Percentiles rank a stretch among this genome's conserved stretches.
phyloP scores from a whole-genome alignment of 2,113 vertebrate genomes.

The Mormoops blainvillei region DNA sequence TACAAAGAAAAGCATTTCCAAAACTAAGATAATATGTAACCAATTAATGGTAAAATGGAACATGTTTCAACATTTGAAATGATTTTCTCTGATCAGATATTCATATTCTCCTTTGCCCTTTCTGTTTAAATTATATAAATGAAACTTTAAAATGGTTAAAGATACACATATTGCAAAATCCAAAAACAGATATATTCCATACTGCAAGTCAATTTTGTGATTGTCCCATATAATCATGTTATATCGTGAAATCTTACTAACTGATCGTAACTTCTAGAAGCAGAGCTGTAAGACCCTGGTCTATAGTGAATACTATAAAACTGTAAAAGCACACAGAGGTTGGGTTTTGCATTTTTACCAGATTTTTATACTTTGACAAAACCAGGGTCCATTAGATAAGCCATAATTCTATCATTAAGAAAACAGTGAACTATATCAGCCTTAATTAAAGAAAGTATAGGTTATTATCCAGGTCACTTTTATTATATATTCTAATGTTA shows the following conservation, averaged over 20 bases:
- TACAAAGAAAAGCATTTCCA: constrained; percentile 44
- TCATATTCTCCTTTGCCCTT: background rate
- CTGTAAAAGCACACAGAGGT: background rate
- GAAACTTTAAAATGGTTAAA: background rate
- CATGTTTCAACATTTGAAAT: constrained; percentile 41
- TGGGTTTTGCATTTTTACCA: background rate
- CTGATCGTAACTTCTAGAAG: background rate
- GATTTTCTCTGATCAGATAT: background rate
- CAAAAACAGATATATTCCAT: background rate
- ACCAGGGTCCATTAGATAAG: background rate
- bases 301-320: background rate
- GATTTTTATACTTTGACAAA: background rate
- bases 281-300: background rate
- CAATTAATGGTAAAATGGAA: constrained; percentile 54
- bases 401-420: background rate
- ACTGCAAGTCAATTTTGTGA: background rate
- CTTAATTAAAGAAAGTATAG: background rate
- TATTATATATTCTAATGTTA: background rate
- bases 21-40: constrained; percentile 29
- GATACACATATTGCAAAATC: background rate
- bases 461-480: background rate
- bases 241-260: background rate
- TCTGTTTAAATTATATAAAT: constrained; percentile 19
- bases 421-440: background rate
- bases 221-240: accelerated